phyloP scores from a whole-genome alignment of 2,113 vertebrate species.

The Pontoporia blainvillei region DNA sequence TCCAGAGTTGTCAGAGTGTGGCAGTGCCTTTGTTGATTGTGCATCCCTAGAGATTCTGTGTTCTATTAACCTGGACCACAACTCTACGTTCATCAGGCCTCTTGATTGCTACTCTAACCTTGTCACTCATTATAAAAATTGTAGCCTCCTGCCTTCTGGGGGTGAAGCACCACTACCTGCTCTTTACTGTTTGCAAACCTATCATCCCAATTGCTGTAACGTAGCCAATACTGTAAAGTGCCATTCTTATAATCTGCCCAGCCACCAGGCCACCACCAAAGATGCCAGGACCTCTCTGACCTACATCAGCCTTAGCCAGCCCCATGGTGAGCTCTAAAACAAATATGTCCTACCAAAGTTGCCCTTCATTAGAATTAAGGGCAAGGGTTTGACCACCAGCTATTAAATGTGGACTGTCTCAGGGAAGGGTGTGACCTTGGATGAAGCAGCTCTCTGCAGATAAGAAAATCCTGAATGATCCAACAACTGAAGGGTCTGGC shows the following conservation, averaged over 20 bases:
- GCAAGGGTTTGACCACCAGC: not conserved
- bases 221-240: not conserved
- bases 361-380: not conserved
- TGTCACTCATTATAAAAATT: not conserved
- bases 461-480: not conserved
- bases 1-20: not conserved
- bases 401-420: not conserved
- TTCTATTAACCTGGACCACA: not conserved
- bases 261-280: fast-evolving
- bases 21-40: fast-evolving
- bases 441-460: not conserved
- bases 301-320: not conserved
- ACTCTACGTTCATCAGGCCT: not conserved
- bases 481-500: fast-evolving
- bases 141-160: not conserved
- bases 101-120: not conserved
- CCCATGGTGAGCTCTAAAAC: not conserved
- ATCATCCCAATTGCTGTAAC: not conserved
- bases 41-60: fast-evolving
- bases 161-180: not conserved
- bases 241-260: not conserved
- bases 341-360: not conserved
- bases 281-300: fast-evolving
- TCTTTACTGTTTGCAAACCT: not conserved
- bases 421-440: not conserved